Percentiles rank a stretch among this genome's conserved stretches.
phyloP scores from a whole-genome alignment of 2,113 vertebrate species.

The Mustelus asterias region DNA sequence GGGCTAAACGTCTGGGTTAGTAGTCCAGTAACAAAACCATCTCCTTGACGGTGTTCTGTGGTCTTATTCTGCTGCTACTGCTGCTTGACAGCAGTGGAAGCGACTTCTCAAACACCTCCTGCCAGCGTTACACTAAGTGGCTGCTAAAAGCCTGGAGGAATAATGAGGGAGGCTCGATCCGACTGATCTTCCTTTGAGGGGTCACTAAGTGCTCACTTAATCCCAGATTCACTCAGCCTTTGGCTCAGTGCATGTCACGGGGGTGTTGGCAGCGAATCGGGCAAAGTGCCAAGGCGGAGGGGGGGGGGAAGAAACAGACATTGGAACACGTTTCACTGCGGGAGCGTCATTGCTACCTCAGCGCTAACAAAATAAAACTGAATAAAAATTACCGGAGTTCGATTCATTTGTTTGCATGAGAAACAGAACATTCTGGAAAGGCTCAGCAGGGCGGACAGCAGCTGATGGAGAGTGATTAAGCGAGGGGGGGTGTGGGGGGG shows the following conservation, averaged over 20 bases:
- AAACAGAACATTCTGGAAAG: not conserved
- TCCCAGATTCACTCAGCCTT: not conserved
- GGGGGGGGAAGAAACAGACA: not conserved
- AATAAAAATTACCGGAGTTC: not conserved
- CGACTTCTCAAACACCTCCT: not conserved
- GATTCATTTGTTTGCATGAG: not conserved
- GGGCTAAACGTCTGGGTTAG: not conserved
- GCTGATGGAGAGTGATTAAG: not conserved
- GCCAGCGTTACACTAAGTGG: not conserved
- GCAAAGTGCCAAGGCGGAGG: not conserved
- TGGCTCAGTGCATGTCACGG: not conserved
- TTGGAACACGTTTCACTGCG: not conserved
- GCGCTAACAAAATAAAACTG: not conserved
- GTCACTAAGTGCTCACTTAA: not conserved
- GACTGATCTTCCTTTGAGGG: not conserved
- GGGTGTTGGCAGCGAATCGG: not conserved
- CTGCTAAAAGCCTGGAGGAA: not conserved
- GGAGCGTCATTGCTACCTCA: not conserved
- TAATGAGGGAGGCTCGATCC: not conserved
- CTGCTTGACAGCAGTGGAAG: not conserved
- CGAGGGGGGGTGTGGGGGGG: too few relatives aligned
- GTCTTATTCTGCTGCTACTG: not conserved
- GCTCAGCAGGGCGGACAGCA: not conserved
- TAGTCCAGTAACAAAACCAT: not conserved
- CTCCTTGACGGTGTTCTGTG: not conserved